Conservation (phyloP, 2,888 invertebrate genomes). For the Cataglyphis livida region DNA sequence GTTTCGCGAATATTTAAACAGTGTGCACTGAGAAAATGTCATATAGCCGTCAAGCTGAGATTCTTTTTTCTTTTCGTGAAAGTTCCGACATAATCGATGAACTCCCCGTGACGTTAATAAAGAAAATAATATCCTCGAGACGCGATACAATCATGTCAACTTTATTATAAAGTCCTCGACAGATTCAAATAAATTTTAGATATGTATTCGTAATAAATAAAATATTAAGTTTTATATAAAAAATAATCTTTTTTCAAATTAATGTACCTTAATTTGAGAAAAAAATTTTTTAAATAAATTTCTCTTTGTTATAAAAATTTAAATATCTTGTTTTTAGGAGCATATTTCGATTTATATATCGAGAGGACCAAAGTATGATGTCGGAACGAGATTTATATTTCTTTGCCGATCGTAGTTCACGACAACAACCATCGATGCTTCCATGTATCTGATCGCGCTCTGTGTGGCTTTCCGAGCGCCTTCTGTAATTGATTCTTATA, state of each 20-base stretch:
- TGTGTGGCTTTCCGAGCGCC: conserved; percentile 37
- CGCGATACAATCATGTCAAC: background rate
- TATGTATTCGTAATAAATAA: background rate
- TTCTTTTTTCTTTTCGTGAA: conserved; percentile 26
- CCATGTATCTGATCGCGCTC: conserved; percentile 3
- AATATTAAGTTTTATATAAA: background rate
- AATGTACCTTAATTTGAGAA: background rate
- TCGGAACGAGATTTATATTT: conserved; percentile 1
- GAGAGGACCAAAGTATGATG: background rate
- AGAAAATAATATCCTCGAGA: background rate
- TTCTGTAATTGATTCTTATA: conserved; percentile 52
- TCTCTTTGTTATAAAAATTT: background rate
- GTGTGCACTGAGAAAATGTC: conserved; percentile 29
- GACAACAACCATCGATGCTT: conserved; percentile 27
- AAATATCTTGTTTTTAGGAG: background rate
- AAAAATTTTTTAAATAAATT: background rate
- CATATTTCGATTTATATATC: background rate
- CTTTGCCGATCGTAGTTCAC: background rate
- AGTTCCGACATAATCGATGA: conserved; percentile 35
- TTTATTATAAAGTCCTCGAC: background rate
- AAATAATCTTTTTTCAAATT: background rate
- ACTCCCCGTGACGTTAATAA: conserved; percentile 17
- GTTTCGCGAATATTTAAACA: conserved; percentile 51
- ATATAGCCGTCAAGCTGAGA: conserved; percentile 27
- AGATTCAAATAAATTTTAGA: conserved; percentile 10